Conservation (phyloP, 2,113 vertebrate genomes). For the Muscicapa adusta region DNA sequence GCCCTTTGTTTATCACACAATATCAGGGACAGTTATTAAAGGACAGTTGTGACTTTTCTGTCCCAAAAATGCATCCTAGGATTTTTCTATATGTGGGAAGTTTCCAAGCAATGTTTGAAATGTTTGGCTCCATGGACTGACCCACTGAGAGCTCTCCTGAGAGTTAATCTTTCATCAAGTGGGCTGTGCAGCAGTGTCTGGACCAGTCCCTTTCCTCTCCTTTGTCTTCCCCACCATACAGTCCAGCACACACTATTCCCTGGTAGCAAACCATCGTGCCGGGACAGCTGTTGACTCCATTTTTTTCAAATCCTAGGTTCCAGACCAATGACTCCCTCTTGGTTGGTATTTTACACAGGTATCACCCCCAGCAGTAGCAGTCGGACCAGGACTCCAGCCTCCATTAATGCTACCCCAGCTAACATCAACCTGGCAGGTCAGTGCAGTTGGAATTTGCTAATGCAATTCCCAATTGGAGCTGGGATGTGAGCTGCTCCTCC, state of each 20-base stretch:
- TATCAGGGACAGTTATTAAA: background rate
- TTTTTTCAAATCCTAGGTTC: background rate
- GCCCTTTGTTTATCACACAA: background rate
- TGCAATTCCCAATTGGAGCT: accelerated
- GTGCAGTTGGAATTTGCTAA: background rate
- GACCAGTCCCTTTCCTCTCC: background rate
- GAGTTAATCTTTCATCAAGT: background rate
- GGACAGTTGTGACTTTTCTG: background rate
- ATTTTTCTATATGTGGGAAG: background rate
- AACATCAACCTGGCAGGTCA: constrained; percentile 96
- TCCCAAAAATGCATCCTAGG: background rate
- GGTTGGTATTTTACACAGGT: constrained; percentile 67
- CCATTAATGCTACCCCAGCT: constrained; percentile 92
- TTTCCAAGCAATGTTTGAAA: background rate
- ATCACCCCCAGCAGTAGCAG: constrained; percentile 95
- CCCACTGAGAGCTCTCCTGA: background rate
- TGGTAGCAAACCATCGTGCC: background rate
- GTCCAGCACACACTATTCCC: background rate
- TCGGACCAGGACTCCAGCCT: constrained; percentile 92
- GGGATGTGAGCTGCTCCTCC: background rate
- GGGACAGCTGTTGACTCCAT: accelerated
- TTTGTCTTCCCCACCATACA: background rate
- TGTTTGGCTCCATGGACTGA: background rate
- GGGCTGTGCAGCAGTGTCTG: background rate
- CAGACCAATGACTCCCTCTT: background rate